A percentile compares a stretch with the other conserved stretches of the same genome.
phyloP scores from a whole-genome alignment of 2,113 vertebrate species.

The Halcyon senegalensis region DNA sequence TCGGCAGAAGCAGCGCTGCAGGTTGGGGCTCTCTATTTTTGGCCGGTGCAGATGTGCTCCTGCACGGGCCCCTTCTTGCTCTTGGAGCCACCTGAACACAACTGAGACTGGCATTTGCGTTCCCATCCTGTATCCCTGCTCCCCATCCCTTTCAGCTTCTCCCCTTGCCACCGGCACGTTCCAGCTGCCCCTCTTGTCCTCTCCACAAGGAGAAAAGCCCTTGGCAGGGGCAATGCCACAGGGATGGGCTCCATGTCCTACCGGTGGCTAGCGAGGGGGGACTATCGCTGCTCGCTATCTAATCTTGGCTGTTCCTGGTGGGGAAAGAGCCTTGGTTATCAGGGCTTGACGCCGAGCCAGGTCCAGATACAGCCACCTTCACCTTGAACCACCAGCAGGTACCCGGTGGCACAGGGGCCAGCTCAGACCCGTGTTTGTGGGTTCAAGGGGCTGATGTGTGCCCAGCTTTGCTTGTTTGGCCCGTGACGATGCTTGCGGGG shows the following conservation, averaged over 20 bases:
- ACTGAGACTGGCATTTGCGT: background rate
- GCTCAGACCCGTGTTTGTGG: fast-evolving
- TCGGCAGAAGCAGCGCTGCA: background rate
- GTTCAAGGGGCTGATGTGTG: background rate
- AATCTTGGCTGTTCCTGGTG: background rate
- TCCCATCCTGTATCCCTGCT: background rate
- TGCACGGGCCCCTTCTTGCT: background rate
- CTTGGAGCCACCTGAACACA: background rate
- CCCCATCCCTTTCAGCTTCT: background rate
- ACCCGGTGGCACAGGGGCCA: background rate
- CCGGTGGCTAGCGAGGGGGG: fast-evolving
- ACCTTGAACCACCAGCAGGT: background rate
- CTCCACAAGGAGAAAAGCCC: background rate
- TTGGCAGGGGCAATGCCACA: background rate
- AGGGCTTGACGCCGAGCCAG: background rate
- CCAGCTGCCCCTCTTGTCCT: fast-evolving
- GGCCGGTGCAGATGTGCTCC: fast-evolving
- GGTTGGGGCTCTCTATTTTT: background rate
- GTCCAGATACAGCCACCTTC: background rate
- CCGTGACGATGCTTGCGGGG: fast-evolving
- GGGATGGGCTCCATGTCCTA: fast-evolving
- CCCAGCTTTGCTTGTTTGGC: background rate
- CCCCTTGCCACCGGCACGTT: background rate
- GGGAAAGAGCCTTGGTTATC: background rate
- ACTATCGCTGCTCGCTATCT: background rate